Evolutionary conservation across 2,113 vertebrate species (phyloP), one percentile per base, ranked within the genome.

Genomic region (Anthoscopus minutus): DNA sequence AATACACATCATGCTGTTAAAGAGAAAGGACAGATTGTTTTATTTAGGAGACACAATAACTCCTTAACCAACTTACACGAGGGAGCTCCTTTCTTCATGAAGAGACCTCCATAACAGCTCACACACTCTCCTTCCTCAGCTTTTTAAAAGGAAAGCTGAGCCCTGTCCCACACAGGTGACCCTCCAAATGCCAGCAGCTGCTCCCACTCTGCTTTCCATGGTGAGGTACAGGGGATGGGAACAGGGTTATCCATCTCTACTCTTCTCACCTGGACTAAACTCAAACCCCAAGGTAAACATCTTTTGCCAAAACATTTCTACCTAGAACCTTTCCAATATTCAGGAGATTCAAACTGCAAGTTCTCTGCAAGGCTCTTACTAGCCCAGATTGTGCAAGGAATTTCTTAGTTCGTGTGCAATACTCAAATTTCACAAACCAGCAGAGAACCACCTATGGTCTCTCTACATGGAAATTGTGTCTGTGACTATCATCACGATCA

Each of bases 101-200:
- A 2, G 25, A 89, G 10, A 10, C 9, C 15, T 35, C 56, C 33
- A 11, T 1, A 22, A 37, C 1, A 38, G 0, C n/a, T 16, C 22
- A 2, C 2, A 1, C 0, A 0, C 2, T 8, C 15, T 35, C 0
- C 13, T 44, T 37, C 15, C 27, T 64, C 70, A 40, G 57, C 53
- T 40, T 42, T 74, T 44, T 15, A 22, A n/a, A 54, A 33, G 42
- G 42, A 47, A 42, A 20, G 14, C 19, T 13, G 28, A 53, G 25
- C 18, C 20, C 14, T 27, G 44, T 28, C 23, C 17, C 56, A 18
- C 25, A 24, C 81, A 64, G 50, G 14, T 79, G 77, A 42, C 2
- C 1, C 35, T 28, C 16, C 13, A 27, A 47, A 25, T 0, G 14
- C 21, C 56, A 28, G 22, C 42, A 57, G 48, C 76, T 91, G 58